Evolutionary conservation across 92 coral and sea anemone species (phyloP).

Genomic region (Porites evermanni): DNA sequence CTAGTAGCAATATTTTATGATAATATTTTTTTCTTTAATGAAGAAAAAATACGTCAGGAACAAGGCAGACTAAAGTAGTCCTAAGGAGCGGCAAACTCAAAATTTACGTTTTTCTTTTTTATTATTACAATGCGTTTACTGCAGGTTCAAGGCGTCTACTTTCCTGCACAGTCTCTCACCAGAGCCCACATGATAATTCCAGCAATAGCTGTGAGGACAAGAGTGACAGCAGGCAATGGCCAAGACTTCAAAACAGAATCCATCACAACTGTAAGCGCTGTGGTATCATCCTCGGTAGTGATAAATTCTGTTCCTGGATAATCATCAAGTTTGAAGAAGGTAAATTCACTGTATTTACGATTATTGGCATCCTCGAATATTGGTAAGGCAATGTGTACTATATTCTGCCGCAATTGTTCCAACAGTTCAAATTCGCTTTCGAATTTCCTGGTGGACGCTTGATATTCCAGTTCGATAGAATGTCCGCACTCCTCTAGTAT

Average conservation of each 20-base stretch:
- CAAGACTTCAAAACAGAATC: constrained; percentile 29
- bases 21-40: too few relatives aligned
- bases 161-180: constrained; percentile 22
- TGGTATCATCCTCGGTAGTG: neutral
- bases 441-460: neutral
- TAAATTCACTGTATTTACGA: constrained; percentile 22
- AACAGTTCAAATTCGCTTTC: constrained; percentile 17
- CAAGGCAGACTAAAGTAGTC: too few relatives aligned
- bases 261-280: neutral
- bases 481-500: neutral
- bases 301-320: constrained; percentile 38
- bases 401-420: constrained; percentile 6
- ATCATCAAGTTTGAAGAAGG: constrained; percentile 23
- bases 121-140: too few relatives aligned
- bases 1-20: too few relatives aligned
- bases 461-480: neutral
- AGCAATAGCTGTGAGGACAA: constrained; percentile 42
- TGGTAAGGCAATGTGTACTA: constrained; percentile 17
- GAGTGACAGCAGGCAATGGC: constrained; percentile 36
- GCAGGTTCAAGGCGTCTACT: too few relatives aligned
- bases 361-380: neutral
- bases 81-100: too few relatives aligned
- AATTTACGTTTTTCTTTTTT: too few relatives aligned
- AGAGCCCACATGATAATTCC: constrained; percentile 58
- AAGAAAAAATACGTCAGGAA: too few relatives aligned